Percentiles rank a stretch among this genome's conserved stretches.
Conservation (phyloP, 64 coral and sea anemone species). For the Stylophora pistillata region DNA sequence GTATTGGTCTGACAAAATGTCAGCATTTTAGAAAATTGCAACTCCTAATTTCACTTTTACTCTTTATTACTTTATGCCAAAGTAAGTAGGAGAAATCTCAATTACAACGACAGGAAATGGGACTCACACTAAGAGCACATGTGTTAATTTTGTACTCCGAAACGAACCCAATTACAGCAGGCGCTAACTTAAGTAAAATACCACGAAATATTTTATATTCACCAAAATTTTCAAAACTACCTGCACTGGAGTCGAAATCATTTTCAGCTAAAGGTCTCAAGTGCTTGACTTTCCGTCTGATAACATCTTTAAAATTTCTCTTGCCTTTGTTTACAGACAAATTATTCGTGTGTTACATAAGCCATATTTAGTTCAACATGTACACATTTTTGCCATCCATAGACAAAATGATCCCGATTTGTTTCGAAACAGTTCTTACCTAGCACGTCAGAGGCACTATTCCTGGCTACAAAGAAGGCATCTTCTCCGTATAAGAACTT, state of each 20-base stretch:
- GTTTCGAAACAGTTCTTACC: constrained; percentile 57
- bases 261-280: not conserved
- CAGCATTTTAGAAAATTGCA: not conserved
- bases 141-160: not conserved
- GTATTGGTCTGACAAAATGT: not conserved
- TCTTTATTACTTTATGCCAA: not conserved
- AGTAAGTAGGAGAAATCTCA: not conserved
- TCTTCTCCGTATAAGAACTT: constrained; percentile 95
- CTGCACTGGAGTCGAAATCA: no score
- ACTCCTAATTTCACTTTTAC: not conserved
- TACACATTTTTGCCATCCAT: not conserved
- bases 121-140: not conserved
- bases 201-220: not conserved
- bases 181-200: not conserved
- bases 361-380: not conserved
- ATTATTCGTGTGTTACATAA: not conserved
- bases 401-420: not conserved
- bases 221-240: not conserved
- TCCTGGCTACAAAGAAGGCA: constrained; percentile 89
- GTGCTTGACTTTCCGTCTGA: not conserved
- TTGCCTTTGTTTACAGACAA: not conserved
- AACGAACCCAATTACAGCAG: not conserved
- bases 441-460: constrained; percentile 70
- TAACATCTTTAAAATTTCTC: not conserved
- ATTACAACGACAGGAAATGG: not conserved